Percentiles rank a stretch among this genome's conserved stretches.
Evolutionary conservation across 1,140 invertebrate species (phyloP).

Genomic region (Mizuhopecten yessoensis): DNA sequence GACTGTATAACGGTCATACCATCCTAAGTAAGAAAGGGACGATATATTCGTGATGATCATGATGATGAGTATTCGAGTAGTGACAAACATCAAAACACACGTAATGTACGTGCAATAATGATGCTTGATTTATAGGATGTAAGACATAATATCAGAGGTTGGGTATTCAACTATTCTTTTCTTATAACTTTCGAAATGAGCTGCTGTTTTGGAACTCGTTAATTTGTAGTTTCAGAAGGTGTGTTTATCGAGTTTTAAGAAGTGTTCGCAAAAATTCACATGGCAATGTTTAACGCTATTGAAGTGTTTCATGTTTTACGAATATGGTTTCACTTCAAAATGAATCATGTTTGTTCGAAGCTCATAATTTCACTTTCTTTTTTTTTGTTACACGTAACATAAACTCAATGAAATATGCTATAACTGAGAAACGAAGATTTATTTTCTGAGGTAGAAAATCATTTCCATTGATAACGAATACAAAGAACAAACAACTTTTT

Average conservation of each 20-base stretch:
- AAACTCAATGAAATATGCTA: background rate
- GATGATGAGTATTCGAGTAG: conserved; percentile 31
- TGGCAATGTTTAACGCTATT: background rate
- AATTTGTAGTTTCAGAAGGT: conserved; percentile 5
- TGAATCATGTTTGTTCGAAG: conserved; percentile 14
- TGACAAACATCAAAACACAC: conserved; percentile 25
- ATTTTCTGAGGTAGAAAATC: background rate
- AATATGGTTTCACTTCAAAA: conserved; percentile 39
- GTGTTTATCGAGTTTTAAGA: background rate
- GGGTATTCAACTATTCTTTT: conserved; percentile 5
- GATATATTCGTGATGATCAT: background rate
- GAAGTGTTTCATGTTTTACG: conserved; percentile 29
- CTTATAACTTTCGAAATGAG: background rate
- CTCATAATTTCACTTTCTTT: background rate
- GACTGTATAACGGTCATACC: conserved; percentile 25
- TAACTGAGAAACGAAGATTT: background rate
- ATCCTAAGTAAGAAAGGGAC: background rate
- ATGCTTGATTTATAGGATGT: conserved; percentile 28
- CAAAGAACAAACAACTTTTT: background rate
- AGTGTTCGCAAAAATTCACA: conserved; percentile 20
- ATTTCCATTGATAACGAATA: background rate
- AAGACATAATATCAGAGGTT: background rate
- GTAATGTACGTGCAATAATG: background rate
- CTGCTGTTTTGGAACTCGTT: conserved; percentile 32
- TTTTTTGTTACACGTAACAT: background rate